These are phyloP conservation scores for Microtus oregoni DNA, from an alignment of 2,113 vertebrate genomes.

Conservation along the genomic window DNA sequence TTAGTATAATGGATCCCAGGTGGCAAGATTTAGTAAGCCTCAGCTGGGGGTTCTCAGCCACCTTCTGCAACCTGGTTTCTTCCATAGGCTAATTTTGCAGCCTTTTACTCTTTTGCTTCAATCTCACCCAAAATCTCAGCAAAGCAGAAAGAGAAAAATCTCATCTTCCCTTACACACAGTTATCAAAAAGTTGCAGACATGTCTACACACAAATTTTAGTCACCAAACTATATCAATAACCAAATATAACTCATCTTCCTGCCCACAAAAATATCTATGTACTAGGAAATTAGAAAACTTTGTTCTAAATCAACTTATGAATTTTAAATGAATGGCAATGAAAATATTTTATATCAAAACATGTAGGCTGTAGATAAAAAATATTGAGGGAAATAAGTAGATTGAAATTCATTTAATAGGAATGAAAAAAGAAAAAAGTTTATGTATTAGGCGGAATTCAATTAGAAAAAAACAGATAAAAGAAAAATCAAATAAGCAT, in stretches of 20 bases:
- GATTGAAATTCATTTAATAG: conserved; percentile 27
- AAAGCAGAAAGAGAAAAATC: neutral
- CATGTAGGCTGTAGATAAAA: neutral
- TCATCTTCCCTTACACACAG: neutral
- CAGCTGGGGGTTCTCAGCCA: neutral
- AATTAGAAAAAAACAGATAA: conserved; percentile 54
- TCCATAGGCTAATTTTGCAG: neutral
- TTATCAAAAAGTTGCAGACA: neutral
- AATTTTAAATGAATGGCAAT: conserved; percentile 8
- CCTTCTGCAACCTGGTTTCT: neutral
- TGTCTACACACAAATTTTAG: neutral
- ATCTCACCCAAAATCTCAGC: neutral
- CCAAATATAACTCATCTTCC: neutral
- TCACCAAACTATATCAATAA: neutral
- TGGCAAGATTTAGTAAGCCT: neutral
- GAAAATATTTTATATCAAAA: conserved; percentile 12
- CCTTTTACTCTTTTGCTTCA: neutral
- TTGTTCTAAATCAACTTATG: conserved; percentile 52
- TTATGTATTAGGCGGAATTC: conserved; percentile 52
- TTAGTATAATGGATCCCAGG: neutral
- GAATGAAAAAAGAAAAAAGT: conserved; percentile 42
- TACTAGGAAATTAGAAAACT: conserved; percentile 22
- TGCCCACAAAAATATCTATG: neutral
- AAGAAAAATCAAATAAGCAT: conserved; percentile 68
- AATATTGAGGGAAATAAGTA: neutral